Evolutionary conservation across 1,140 invertebrate genomes (phyloP), one percentile per base, ranked within the genome.

Genomic region (Rhagoletis pomonella): DNA sequence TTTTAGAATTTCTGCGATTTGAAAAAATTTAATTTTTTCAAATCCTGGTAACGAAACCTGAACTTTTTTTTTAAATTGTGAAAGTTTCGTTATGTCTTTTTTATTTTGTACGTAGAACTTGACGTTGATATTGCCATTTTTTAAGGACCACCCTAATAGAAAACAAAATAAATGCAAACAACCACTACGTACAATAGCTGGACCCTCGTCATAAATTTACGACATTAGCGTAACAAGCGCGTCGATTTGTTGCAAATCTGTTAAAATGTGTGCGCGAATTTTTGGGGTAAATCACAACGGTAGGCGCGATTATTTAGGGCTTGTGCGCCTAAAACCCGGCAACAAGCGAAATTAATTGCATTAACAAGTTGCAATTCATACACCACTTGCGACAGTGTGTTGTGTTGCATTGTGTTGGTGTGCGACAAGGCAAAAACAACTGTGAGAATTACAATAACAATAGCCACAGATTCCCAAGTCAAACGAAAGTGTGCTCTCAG

Each of bases 281-380:
- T 77, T 77, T 17, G 44, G 29, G 47, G 47, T 47, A 81, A 81
- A 81, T 81, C 73, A 81, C 64, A 17, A 4, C 4, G 10, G 6
- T 5, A 10, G 42, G 69, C 12, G 73, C 42, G 5, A 4, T 44
- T 0, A 14, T 73, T 73, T 73, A 44, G 6, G 42, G 73, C 7
- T 50, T 81, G n/a, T 55, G 47, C 73, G 50, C 73, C 73, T 81
- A 55, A 29, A 81, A 47, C 47, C 17, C 50, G 47, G 73, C 73
- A 81, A 81, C 73, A 55, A 55, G 50, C 73, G 47, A 50, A 55
- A 81, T 81, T 81, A 81, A 81, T 81, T 81, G 73, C 47, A 19
- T 81, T 55, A 55, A 55, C 47, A 42, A 55, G n/a, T 55, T 81
- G n/a, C 50, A 67, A 73, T 44, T 73, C 47, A 17, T 44, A 3